phyloP scores from a whole-genome alignment of 2,113 vertebrate species.

The Hirundichthys speculiger region DNA sequence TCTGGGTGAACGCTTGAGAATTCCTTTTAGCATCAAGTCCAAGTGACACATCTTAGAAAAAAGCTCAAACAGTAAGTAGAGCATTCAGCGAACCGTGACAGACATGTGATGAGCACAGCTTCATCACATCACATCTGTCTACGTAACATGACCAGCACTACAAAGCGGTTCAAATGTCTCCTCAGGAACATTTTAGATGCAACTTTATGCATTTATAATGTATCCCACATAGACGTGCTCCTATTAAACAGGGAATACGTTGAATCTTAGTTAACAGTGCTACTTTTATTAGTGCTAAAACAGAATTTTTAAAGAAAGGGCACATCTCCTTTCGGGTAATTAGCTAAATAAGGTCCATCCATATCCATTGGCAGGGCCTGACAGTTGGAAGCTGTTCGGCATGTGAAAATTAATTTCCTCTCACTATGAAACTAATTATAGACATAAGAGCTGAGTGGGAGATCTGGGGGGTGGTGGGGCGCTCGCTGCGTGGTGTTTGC shows the following conservation, averaged over 20 bases:
- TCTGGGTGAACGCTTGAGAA: no score
- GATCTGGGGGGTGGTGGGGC: constrained; percentile 22
- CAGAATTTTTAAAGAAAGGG: constrained; percentile 44
- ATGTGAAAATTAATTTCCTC: constrained; percentile 80
- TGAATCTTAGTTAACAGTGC: constrained; percentile 69
- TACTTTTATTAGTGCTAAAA: constrained; percentile 74
- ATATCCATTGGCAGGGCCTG: constrained; percentile 77
- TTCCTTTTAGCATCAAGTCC: not conserved
- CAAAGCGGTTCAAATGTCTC: constrained; percentile 17
- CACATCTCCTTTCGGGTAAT: constrained; percentile 73
- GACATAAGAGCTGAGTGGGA: constrained; percentile 64
- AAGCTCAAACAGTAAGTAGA: no score
- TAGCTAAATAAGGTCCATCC: constrained; percentile 75
- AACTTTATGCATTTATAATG: not conserved
- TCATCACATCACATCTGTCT: constrained; percentile 40
- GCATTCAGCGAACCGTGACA: not conserved
- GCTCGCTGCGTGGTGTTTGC: constrained; percentile 48
- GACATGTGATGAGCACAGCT: constrained; percentile 46
- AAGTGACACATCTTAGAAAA: not conserved
- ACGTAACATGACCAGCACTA: constrained; percentile 32
- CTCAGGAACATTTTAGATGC: constrained; percentile 1
- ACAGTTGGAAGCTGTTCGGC: constrained; percentile 74
- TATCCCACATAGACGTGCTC: constrained; percentile 35
- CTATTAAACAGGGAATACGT: constrained; percentile 64
- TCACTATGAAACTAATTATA: constrained; percentile 78